These are phyloP conservation scores for Eubasilissa regina DNA, from an alignment of 1,140 invertebrate species.

Conservation along the genomic window DNA sequence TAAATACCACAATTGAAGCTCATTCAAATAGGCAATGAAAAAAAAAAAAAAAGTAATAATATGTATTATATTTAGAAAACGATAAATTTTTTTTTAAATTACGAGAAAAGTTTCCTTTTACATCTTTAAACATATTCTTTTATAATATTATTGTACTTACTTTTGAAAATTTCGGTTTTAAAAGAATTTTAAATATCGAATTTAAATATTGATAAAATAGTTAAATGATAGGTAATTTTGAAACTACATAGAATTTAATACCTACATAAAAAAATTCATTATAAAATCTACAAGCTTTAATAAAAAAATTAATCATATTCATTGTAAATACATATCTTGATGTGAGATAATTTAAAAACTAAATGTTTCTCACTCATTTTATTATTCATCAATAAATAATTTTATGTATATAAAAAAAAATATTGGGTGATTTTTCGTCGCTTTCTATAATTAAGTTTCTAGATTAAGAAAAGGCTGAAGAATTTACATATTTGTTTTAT, in stretches of 20 bases:
- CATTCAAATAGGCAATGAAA: no score
- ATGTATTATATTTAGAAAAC: no score
- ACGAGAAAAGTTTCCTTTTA: no score
- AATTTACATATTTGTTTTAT: background rate
- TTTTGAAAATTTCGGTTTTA: background rate
- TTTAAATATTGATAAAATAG: background rate
- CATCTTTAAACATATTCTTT: no score
- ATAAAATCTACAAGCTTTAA: slow-evolving; percentile 31
- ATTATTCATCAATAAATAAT: background rate
- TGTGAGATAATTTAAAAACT: background rate
- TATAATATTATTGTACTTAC: no score
- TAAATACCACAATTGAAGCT: no score
- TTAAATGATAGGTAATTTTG: background rate
- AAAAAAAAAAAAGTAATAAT: no score
- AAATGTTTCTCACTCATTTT: background rate
- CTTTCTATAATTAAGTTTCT: slow-evolving; percentile 11
- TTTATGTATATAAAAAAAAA: slow-evolving; percentile 18
- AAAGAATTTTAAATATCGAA: background rate
- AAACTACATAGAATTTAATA: background rate
- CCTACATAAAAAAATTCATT: background rate
- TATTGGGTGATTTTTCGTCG: slow-evolving; percentile 22
- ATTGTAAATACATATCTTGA: slow-evolving; percentile 26
- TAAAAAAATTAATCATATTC: slow-evolving; percentile 24
- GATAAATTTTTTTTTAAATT: no score
- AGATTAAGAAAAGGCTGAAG: slow-evolving; percentile 20